phyloP scores from a whole-genome alignment of 2,888 invertebrate species.

The Drosophila neotestacea region DNA sequence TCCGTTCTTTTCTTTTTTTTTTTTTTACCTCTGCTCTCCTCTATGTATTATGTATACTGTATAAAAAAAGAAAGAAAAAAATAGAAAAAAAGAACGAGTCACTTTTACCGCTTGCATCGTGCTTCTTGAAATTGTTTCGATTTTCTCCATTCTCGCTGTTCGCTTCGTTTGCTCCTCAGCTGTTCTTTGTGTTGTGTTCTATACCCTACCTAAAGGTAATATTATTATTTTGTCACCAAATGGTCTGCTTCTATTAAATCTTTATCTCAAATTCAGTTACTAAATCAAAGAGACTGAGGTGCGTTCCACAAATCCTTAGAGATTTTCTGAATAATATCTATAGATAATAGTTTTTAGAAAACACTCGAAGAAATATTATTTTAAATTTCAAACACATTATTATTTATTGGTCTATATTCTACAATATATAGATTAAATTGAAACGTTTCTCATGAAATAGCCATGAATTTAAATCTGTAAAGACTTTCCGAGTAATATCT shows the following conservation, averaged over 20 bases:
- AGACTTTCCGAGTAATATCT: too few species aligned
- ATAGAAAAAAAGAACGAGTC: slow-evolving; percentile 39
- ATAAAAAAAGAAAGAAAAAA: neutral
- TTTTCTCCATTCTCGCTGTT: slow-evolving; percentile 20
- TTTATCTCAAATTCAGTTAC: neutral
- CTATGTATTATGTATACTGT: slow-evolving; percentile 60
- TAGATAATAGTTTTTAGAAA: too few species aligned
- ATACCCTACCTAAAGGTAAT: slow-evolving; percentile 5
- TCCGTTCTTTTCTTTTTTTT: slow-evolving; percentile 63
- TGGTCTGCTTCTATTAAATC: neutral
- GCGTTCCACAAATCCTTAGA: too few species aligned
- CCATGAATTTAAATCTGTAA: too few species aligned
- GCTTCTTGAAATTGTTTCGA: slow-evolving; percentile 60
- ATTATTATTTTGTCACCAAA: neutral
- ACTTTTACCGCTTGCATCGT: slow-evolving; percentile 44
- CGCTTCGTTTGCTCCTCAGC: slow-evolving; percentile 1
- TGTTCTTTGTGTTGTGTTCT: neutral
- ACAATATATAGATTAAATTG: too few species aligned
- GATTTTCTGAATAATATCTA: too few species aligned
- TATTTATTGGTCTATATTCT: too few species aligned
- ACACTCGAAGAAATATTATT: too few species aligned
- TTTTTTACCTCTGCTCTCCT: slow-evolving; percentile 37
- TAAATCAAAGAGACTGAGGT: neutral
- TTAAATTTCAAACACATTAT: too few species aligned
- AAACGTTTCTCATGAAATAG: too few species aligned